Percentiles rank a stretch among this genome's conserved stretches.
Evolutionary conservation across 1,140 invertebrate species (phyloP).

Genomic region (Laupala kohalensis): DNA sequence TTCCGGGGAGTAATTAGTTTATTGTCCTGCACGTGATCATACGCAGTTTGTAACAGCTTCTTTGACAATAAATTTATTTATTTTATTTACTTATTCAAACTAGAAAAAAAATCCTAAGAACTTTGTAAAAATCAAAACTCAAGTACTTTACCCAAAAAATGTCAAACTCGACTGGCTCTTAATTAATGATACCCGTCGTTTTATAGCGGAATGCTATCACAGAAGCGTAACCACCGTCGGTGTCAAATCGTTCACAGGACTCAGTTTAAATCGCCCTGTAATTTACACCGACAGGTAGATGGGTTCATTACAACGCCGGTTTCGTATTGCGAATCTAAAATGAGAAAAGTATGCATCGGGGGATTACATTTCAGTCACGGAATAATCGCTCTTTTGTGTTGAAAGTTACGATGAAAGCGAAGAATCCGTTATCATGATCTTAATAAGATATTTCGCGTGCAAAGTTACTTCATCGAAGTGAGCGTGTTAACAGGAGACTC

Average conservation of each 20-base stretch:
- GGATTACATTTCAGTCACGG: neutral
- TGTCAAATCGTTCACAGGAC: neutral
- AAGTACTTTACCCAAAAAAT: too few relatives aligned
- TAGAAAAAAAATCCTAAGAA: too few relatives aligned
- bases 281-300: neutral
- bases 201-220: neutral
- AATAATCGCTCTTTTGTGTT: neutral
- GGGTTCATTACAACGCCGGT: neutral
- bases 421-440: neutral
- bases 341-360: neutral
- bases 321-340: neutral
- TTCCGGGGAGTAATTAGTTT: too few relatives aligned
- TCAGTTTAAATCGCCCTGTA: neutral
- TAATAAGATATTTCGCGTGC: neutral
- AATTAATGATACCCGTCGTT: neutral
- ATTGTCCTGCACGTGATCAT: too few relatives aligned
- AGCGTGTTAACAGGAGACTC: too few relatives aligned
- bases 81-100: too few relatives aligned
- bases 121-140: too few relatives aligned
- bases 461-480: too few relatives aligned
- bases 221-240: neutral
- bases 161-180: too few relatives aligned
- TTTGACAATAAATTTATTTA: too few relatives aligned
- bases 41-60: too few relatives aligned
- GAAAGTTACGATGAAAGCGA: neutral